Conservation (phyloP, 2,888 invertebrate species). For the Lasioglossum leucozonium region DNA sequence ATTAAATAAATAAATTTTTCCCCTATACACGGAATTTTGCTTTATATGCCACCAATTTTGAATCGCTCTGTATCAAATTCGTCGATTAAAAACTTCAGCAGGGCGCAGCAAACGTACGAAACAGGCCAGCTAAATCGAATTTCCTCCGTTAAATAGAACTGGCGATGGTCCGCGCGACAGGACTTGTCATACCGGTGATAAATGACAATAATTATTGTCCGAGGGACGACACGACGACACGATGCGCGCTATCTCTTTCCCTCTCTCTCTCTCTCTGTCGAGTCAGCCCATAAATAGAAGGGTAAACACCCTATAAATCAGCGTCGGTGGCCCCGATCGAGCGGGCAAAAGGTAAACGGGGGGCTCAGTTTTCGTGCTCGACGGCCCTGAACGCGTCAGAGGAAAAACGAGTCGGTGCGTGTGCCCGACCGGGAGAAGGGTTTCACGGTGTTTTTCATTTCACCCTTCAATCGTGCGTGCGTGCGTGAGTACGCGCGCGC, state of each 20-base stretch:
- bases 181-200: background rate
- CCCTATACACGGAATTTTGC: background rate
- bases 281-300: constrained; percentile 51
- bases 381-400: constrained; percentile 66
- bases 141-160: background rate
- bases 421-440: constrained; percentile 47
- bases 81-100: background rate
- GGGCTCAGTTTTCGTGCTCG: constrained; percentile 65
- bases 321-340: constrained; percentile 48
- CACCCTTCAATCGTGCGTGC: constrained; percentile 59
- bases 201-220: background rate
- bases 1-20: background rate
- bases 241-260: background rate
- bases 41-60: background rate
- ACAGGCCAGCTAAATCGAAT: background rate
- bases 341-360: constrained; percentile 40
- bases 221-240: background rate
- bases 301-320: constrained; percentile 57
- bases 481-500: background rate
- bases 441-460: constrained; percentile 76
- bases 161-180: background rate
- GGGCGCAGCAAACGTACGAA: background rate
- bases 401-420: constrained; percentile 45
- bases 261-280: background rate
- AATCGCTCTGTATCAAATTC: background rate